Conservation (phyloP, 2,888 invertebrate genomes). For the Lordiphosa andalusiaca region DNA sequence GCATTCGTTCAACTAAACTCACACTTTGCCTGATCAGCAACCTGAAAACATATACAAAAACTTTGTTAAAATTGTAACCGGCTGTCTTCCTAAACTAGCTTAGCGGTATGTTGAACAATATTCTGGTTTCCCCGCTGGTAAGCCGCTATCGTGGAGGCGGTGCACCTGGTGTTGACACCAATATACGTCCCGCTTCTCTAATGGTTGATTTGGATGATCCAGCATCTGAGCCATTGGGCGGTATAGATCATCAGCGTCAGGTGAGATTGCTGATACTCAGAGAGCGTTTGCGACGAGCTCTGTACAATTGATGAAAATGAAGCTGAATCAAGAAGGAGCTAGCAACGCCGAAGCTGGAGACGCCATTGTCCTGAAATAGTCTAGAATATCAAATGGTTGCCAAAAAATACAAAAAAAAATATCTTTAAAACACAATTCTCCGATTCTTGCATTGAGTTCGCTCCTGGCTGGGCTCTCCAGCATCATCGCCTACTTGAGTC, state of each 20-base stretch:
- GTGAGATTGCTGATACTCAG: constrained; percentile 43
- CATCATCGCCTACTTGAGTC: neutral
- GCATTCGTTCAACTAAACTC: neutral
- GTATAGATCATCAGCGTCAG: constrained; percentile 44
- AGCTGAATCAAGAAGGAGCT: neutral
- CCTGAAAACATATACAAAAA: constrained; percentile 1
- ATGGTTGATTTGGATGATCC: constrained; percentile 3
- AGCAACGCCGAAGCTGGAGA: neutral
- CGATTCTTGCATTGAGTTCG: neutral
- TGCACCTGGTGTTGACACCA: constrained; percentile 14
- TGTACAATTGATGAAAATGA: constrained; percentile 30
- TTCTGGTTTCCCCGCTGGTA: neutral
- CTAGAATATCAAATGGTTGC: constrained; percentile 1
- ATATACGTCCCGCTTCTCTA: constrained; percentile 1
- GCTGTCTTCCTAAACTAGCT: neutral
- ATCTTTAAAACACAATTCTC: neutral
- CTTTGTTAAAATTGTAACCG: constrained; percentile 3
- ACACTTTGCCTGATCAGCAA: neutral
- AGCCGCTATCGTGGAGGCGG: constrained; percentile 34
- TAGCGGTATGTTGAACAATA: constrained; percentile 15
- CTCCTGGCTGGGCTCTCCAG: constrained; percentile 3
- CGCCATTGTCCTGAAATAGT: neutral
- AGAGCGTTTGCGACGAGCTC: constrained; percentile 49
- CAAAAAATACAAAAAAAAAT: neutral
- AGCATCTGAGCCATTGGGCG: neutral